Base-by-base conservation (phyloP, 1,140 invertebrate species). In the Notospermus geniculatus region DNA sequence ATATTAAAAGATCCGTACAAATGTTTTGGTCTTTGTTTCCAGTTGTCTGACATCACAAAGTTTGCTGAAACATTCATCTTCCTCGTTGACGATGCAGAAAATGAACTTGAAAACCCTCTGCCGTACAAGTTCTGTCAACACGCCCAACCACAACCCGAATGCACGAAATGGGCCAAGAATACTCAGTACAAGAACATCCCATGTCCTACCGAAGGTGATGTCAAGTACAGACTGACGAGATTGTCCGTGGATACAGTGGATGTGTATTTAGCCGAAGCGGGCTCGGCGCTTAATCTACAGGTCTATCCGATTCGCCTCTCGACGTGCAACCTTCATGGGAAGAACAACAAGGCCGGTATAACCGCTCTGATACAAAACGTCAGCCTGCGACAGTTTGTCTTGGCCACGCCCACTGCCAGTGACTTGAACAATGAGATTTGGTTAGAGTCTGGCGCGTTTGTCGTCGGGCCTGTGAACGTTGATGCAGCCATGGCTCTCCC, bases 211-310 rank as follows among this genome's bases (percentile, higher is more conserved):
- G 85, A 89, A 0, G 92, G 94, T 69, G 90, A 95, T 73, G 90
- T 98, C 30, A 98, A 98, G 75, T 99, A 99, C 75, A 87, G 89
- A 71, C 92, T 98, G 89, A 90, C 91, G 5, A 84, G 96, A 25
- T 83, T 97, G 1, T 90, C 92, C 1, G 84, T 99, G 25, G 96
- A 99, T 82, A 88, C 90, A 0, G 83, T 98, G 4, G 93, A 97
- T 81, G 83, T 98, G 4, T 93, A 92, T 81, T 77, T 98, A 2
- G 89, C 95, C 36, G 95, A 98, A 80, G 86, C 86, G 25, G 91
- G 91, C 19, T 92, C 91, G 9, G 91, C 91, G 0, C 82, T 95
- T 25, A 91, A 95, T 77, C 74, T 95, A 0, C 92, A 91, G 89
- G 87, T 93, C 57, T 91, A 89, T 52, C 93, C 94, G 2, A 86